Evolutionary conservation across 2,113 vertebrate species (phyloP), one percentile per base, ranked within the genome.

Genomic region (Jaculus jaculus): DNA sequence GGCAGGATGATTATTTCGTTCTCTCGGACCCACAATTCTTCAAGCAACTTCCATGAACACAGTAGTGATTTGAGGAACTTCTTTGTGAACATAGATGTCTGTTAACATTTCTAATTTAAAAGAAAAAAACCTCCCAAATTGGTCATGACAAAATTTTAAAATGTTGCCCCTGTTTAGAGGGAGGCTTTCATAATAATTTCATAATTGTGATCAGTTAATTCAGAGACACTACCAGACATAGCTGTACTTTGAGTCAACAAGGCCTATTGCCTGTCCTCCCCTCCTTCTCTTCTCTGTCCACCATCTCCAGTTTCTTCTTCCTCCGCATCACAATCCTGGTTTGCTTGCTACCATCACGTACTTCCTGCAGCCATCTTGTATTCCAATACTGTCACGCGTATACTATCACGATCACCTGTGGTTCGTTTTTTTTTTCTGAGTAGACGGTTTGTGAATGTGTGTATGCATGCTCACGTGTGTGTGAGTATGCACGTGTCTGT

Each of bases 231-330:
- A n/a, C 28, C 39, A 83, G 68, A 51, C 42, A 17, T 32, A 83
- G 28, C 11, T 39, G 23, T n/a, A 13, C 18, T 20, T 42, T 28
- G 39, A 47, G 20, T 23, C n/a, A n/a, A 47, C 23, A 68, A 0
- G 32, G 30, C 32, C 2, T 68, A 11, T 7, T 84, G 0, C n/a
- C 28, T 68, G 1, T 3, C 11, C n/a, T 1, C n/a, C 21, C 11
- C 13, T 13, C 20, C 11, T 66, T 66, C 37, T 69, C 18, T n/a
- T 69, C 20, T 84, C 63, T 51, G 12, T 54, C n/a, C 2, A 32
- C 32, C 6, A 24, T 69, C 7, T 69, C 12, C 54, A 54, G 47
- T 10, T 51, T 54, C 7, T 54, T 11, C n/a, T 47, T 4, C 1
- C 6, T 28, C 65, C 26, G 23, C 4, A 17, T 13, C 42, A 65